Base-by-base conservation (phyloP, 1,140 invertebrate genomes). In the Drosophila melanogaster region DNA sequence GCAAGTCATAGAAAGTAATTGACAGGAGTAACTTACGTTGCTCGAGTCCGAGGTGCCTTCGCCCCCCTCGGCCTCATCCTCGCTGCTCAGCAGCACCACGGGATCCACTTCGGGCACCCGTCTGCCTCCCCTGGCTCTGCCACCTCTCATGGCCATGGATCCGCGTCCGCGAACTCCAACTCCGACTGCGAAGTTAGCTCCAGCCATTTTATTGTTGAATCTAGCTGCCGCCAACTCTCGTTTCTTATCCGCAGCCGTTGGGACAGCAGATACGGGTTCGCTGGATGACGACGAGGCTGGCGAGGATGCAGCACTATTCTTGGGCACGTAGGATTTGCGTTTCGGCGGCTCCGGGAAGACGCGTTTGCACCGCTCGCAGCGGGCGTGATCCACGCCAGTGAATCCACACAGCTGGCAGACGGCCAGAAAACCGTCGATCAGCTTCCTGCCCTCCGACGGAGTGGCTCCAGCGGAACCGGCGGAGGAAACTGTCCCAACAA, bases 381-480 rank as follows among this genome's bases (percentile, higher is more conserved):
- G 94, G 81, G 94, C 95, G 87, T 96, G 96, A 89, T 96, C 95
- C 76, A 93, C 93, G 14, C 95, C 95, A 46, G 94, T 94, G 74
- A 95, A 95, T 19, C 96, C 96, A 81, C 96, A 97, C 61, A 93
- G 93, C 54, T 94, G 94, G 91, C 96, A 97, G 1, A 96, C 93
- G 17, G 96, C 96, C 50, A 95, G 92, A 91, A 94, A 95, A 40
- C 96, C 96, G 17, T 94, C 93, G 17, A 96, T 93, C 59, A 93
- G 93, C 71, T 94, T 95, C 14, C 95, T 69, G 54, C 83, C 50
- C 2, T 83, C 84, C 0, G 60, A 50, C 10, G 67, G 58, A 8
- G 61, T n/a, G n/a, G 19, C 40, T 12, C 76, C 84, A 8, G 92
- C 90, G n/a, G 92, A 80, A 7, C 85, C 77, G 7, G 92, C 76